Evolutionary conservation across 2,888 invertebrate genomes (phyloP).

Genomic region (Eupithecia centaureata): DNA sequence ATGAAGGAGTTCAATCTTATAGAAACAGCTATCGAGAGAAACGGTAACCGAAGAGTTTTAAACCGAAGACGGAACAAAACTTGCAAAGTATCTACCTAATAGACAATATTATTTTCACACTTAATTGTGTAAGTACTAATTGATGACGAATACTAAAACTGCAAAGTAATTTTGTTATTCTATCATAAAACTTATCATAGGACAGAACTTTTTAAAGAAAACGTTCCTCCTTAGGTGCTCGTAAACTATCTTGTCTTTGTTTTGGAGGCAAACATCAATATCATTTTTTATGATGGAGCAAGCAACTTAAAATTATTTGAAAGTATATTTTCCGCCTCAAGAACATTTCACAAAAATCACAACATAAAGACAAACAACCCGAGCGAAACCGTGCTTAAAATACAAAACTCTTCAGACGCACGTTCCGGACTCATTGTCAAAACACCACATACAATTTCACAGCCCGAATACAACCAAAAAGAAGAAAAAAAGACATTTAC

Average conservation of each 20-base stretch:
- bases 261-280: neutral
- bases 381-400: conserved; percentile 72
- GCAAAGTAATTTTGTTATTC: neutral
- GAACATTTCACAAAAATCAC: conserved; percentile 34
- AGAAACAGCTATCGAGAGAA: no score
- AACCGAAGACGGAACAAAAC: no score
- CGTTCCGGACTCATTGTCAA: conserved; percentile 79
- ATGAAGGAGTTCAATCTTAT: no score
- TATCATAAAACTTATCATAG: neutral
- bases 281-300: neutral
- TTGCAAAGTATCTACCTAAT: no score
- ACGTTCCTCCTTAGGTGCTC: neutral
- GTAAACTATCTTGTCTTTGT: neutral
- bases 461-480: conserved; percentile 52
- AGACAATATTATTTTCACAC: neutral
- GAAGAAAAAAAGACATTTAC: conserved; percentile 46
- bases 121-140: neutral
- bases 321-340: conserved; percentile 15
- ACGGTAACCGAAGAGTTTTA: no score
- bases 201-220: neutral
- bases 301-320: neutral
- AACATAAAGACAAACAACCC: conserved; percentile 39
- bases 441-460: conserved; percentile 81
- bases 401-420: conserved; percentile 72
- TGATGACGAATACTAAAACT: neutral